Conservation (phyloP, 2,797 vertebrate species). For the Xerus rutilus region DNA sequence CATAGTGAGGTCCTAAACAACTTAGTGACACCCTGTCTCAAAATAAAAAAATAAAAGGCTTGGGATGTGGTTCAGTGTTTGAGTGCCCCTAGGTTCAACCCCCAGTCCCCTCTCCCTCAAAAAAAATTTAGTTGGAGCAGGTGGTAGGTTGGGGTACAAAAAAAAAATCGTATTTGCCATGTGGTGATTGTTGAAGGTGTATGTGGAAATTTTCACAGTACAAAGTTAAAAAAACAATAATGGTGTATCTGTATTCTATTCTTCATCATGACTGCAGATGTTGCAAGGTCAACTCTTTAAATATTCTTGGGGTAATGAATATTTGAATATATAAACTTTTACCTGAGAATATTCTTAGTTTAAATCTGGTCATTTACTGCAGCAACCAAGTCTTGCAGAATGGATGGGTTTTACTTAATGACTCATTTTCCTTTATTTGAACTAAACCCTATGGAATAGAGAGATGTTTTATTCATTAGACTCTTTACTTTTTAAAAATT, state of each 20-base stretch:
- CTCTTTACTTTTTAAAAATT: not conserved
- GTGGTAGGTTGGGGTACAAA: not conserved
- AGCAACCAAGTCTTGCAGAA: constrained; percentile 15
- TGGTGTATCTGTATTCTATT: not conserved
- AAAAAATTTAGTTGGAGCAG: not conserved
- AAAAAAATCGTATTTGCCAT: not conserved
- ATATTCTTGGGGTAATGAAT: constrained; percentile 42
- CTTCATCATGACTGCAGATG: constrained; percentile 41
- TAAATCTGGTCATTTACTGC: constrained; percentile 20
- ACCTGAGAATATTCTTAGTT: constrained; percentile 33
- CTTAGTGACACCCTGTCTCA: too few species aligned
- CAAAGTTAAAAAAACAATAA: not conserved
- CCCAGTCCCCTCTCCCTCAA: too few species aligned
- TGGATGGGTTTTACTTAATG: constrained; percentile 71
- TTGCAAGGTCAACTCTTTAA: constrained; percentile 45
- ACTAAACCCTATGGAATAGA: constrained; percentile 51
- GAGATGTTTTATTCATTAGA: constrained; percentile 78
- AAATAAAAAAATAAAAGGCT: too few species aligned
- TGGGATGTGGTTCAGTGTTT: too few species aligned
- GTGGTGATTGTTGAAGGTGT: not conserved
- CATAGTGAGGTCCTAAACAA: too few species aligned
- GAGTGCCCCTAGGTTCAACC: too few species aligned
- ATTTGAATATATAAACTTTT: constrained; percentile 67
- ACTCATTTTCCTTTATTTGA: constrained; percentile 75
- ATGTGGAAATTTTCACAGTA: not conserved